A percentile compares a stretch with the other conserved stretches of the same genome.
Conservation (phyloP, 2,113 vertebrate species). For the Neodontobutis hainanensis region DNA sequence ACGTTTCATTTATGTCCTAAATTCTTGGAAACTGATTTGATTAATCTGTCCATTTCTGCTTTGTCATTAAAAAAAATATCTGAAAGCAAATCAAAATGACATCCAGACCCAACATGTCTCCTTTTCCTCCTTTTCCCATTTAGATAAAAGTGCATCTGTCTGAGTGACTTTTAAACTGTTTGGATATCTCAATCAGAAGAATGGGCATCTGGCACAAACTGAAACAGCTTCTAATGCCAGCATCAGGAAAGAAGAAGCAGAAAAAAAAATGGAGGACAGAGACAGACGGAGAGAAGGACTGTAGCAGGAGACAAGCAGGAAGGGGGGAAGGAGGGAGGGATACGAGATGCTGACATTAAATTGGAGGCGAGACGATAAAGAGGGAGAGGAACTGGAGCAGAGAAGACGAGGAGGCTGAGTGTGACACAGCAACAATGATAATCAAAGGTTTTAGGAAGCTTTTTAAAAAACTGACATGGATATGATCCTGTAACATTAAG, state of each 20-base stretch:
- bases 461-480: not conserved
- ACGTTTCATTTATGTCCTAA: no score
- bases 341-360: conserved; percentile 60
- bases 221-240: conserved; percentile 51
- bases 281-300: conserved; percentile 40
- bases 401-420: conserved; percentile 37
- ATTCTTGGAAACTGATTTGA: not conserved
- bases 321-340: conserved; percentile 20
- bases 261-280: conserved; percentile 30
- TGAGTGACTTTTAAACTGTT: conserved; percentile 73
- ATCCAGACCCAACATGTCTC: conserved; percentile 20
- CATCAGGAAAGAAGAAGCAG: conserved; percentile 33
- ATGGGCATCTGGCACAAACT: conserved; percentile 74
- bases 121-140: conserved; percentile 56
- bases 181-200: conserved; percentile 72
- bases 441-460: conserved; percentile 29
- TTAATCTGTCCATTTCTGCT: conserved; percentile 37
- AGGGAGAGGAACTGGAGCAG: conserved; percentile 40
- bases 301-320: conserved; percentile 30
- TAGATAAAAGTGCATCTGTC: conserved; percentile 79
- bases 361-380: conserved; percentile 58
- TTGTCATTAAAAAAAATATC: conserved; percentile 39
- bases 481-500: not conserved
- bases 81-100: conserved; percentile 55
- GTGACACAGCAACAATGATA: conserved; percentile 69